Percentiles rank a stretch among this genome's conserved stretches.
These are phyloP conservation scores for Neuroterus valhalla DNA, from an alignment of 1,140 invertebrate species.

Conservation along the genomic window DNA sequence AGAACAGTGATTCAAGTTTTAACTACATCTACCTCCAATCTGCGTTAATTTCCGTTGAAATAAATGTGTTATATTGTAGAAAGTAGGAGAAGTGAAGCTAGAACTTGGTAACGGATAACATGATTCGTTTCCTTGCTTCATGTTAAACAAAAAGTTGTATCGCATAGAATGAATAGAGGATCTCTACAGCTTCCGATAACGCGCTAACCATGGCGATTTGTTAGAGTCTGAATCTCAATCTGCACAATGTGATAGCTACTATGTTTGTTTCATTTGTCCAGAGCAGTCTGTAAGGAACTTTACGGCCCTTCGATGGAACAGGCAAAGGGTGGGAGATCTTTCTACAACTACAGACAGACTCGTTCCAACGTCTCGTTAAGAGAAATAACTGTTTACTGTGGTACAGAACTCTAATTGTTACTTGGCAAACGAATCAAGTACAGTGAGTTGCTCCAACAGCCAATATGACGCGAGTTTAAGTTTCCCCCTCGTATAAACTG, in stretches of 20 bases:
- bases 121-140: too few species aligned
- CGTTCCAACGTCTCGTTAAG: slow-evolving; percentile 18
- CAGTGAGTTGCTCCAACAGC: not conserved
- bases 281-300: not conserved
- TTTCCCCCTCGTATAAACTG: not conserved
- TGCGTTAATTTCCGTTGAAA: not conserved
- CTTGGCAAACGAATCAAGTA: slow-evolving; percentile 9
- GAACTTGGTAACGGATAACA: not conserved
- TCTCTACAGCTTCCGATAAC: not conserved
- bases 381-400: slow-evolving; percentile 11
- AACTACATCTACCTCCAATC: not conserved
- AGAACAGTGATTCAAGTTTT: slow-evolving; percentile 26
- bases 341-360: slow-evolving; percentile 15
- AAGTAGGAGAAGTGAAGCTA: not conserved
- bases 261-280: slow-evolving; percentile 15
- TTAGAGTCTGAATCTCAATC: slow-evolving; percentile 2
- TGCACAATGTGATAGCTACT: not conserved
- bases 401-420: slow-evolving; percentile 20
- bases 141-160: too few species aligned
- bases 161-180: not conserved
- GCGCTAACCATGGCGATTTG: not conserved
- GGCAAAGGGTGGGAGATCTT: not conserved
- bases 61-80: not conserved
- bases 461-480: not conserved
- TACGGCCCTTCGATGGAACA: not conserved